phyloP scores from a whole-genome alignment of 2,113 vertebrate genomes.

The Microtus montanus region DNA sequence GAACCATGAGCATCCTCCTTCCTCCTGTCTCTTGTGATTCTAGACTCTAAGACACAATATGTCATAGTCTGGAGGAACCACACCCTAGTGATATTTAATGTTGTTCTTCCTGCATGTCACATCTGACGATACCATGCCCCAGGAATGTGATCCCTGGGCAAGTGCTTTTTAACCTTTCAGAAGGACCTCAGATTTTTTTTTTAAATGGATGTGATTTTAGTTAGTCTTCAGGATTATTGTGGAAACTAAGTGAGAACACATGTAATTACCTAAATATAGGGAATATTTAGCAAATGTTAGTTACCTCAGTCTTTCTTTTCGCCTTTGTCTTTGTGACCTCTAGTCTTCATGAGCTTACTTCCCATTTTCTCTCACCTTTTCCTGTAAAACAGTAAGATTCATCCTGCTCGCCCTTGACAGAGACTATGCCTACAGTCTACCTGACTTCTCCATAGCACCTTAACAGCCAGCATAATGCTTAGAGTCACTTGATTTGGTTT shows the following conservation, averaged over 20 bases:
- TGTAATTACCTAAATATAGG: neutral
- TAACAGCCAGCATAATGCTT: constrained; percentile 34
- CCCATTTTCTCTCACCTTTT: constrained; percentile 15
- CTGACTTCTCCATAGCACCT: neutral
- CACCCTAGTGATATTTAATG: neutral
- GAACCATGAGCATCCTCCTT: neutral
- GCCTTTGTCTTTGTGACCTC: neutral
- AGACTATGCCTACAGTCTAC: neutral
- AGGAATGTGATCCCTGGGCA: neutral
- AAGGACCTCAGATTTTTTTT: constrained; percentile 19
- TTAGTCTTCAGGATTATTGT: neutral
- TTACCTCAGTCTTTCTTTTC: neutral
- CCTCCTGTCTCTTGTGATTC: neutral
- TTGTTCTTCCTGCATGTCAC: neutral
- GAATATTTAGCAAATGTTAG: neutral
- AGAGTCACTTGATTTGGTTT: constrained; percentile 25
- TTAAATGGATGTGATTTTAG: constrained; percentile 13
- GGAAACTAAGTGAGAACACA: neutral
- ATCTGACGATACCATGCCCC: neutral
- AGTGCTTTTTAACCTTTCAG: neutral
- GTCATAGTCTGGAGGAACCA: neutral
- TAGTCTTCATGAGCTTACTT: neutral
- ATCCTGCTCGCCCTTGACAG: neutral
- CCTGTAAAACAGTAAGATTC: constrained; percentile 26
- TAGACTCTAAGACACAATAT: neutral